A percentile compares a stretch with the other conserved stretches of the same genome.
Evolutionary conservation across 1,140 invertebrate genomes (phyloP).

Genomic region (Megalonaias nervosa): DNA sequence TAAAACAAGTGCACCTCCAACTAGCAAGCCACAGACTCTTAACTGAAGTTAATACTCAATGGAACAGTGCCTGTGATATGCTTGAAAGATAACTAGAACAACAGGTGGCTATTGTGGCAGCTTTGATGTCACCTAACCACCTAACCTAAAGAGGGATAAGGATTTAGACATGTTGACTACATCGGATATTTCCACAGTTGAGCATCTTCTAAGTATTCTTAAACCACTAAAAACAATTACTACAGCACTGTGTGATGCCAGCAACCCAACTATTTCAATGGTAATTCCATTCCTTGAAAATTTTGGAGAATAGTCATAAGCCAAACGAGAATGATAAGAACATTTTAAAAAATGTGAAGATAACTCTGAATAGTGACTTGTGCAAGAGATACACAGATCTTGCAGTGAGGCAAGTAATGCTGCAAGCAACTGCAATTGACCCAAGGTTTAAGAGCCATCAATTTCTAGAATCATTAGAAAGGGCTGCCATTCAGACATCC

Average conservation of each 20-base stretch:
- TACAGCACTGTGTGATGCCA: conserved; percentile 1
- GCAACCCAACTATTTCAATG: background rate
- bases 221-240: conserved; percentile 6
- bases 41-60: too few relatives aligned
- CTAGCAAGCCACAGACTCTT: too few relatives aligned
- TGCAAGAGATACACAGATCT: conserved; percentile 2
- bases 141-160: background rate
- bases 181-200: background rate
- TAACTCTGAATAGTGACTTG: background rate
- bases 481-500: conserved; percentile 4
- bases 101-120: background rate
- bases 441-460: background rate
- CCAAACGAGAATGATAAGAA: background rate
- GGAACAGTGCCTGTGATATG: too few relatives aligned
- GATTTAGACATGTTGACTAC: conserved; percentile 5
- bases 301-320: background rate
- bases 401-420: background rate
- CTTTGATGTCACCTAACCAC: background rate
- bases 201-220: background rate
- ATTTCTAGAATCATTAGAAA: conserved; percentile 12
- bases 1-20: too few relatives aligned
- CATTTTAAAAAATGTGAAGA: background rate
- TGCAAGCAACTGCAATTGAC: background rate
- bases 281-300: background rate
- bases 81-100: too few relatives aligned